Conservation (phyloP, 1,140 invertebrate species). For the Papilio helenus region DNA sequence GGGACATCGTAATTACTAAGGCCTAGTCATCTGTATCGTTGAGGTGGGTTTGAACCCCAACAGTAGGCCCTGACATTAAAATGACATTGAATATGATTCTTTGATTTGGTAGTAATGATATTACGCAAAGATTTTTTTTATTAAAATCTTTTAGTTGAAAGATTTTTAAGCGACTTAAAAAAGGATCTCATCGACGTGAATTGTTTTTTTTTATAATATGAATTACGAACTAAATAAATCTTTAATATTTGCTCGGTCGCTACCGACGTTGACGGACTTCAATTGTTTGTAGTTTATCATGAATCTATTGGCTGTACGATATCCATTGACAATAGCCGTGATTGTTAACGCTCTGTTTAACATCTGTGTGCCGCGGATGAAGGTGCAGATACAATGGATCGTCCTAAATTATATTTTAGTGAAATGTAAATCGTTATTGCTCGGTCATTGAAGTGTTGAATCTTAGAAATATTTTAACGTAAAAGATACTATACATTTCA, state of each 20-base stretch:
- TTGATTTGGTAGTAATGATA: no score
- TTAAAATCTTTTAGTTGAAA: no score
- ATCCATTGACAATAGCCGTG: constrained; percentile 9
- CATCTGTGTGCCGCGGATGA: constrained; percentile 47
- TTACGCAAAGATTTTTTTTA: no score
- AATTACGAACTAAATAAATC: neutral
- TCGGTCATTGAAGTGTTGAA: neutral
- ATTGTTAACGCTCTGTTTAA: constrained; percentile 53
- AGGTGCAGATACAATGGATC: constrained; percentile 23
- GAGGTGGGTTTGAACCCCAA: no score
- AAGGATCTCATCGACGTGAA: no score
- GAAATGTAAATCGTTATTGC: neutral
- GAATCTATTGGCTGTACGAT: constrained; percentile 29
- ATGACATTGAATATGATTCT: no score
- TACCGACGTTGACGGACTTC: neutral
- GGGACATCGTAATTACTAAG: no score
- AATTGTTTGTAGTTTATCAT: constrained; percentile 29
- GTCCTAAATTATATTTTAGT: constrained; percentile 18
- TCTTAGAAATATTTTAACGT: neutral
- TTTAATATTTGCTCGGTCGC: neutral
- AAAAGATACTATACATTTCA: neutral
- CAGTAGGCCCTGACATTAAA: no score
- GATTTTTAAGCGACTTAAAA: no score
- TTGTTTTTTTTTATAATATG: neutral
- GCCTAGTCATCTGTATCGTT: no score